Percentiles rank a stretch among this genome's conserved stretches.
phyloP scores from a whole-genome alignment of 2,113 vertebrate species.

The Siphamia tubifer region DNA sequence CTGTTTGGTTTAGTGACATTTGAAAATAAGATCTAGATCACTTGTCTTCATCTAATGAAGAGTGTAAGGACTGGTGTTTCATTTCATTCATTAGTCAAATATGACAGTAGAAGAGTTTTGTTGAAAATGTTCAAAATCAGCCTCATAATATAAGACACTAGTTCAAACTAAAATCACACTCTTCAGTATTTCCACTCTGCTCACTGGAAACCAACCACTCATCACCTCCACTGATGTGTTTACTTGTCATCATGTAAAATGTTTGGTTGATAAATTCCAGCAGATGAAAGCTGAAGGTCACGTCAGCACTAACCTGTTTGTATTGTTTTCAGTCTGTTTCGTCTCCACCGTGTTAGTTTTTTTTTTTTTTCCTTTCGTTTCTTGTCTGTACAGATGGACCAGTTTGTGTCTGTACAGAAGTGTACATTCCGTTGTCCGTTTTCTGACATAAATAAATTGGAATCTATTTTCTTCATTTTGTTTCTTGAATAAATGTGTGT shows the following conservation, averaged over 20 bases:
- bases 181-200: too few species aligned
- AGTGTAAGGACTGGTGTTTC: background rate
- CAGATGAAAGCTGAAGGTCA: constrained; percentile 19
- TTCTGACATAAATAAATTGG: constrained; percentile 43
- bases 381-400: constrained; percentile 11
- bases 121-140: background rate
- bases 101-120: background rate
- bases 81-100: background rate
- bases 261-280: background rate
- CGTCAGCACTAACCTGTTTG: background rate
- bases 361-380: too few species aligned
- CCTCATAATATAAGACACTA: background rate
- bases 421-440: constrained; percentile 58
- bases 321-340: constrained; percentile 14
- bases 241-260: constrained; percentile 7
- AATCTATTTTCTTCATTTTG: constrained; percentile 33
- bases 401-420: constrained; percentile 40
- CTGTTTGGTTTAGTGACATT: background rate
- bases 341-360: background rate
- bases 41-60: background rate
- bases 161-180: background rate
- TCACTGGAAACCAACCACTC: background rate
- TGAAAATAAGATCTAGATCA: background rate
- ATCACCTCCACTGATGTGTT: background rate
- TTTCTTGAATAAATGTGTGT: constrained; percentile 11